phyloP scores from a whole-genome alignment of 2,888 invertebrate species.

The Plagiodera versicolora region DNA sequence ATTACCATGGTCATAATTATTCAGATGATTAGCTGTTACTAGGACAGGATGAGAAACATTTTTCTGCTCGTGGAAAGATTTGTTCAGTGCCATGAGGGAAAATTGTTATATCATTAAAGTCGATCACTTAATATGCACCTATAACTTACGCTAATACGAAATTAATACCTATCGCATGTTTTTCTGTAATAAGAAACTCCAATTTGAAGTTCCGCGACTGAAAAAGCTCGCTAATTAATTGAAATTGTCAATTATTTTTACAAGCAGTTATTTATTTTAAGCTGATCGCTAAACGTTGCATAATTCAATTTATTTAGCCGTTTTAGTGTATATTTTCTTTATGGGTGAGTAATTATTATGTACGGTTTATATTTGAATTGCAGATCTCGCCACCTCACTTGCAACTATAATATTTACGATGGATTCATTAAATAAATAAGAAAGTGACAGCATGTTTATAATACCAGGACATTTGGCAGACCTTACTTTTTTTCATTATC shows the following conservation, averaged over 20 bases:
- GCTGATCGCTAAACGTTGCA: constrained; percentile 19
- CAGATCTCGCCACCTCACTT: constrained; percentile 26
- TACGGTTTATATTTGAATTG: constrained; percentile 25
- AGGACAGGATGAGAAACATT: too few species aligned
- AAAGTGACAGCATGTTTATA: constrained; percentile 20
- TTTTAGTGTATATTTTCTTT: constrained; percentile 29
- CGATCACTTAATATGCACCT: constrained; percentile 25
- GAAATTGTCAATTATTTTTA: constrained; percentile 26
- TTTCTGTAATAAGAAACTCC: constrained; percentile 35
- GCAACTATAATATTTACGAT: constrained; percentile 28
- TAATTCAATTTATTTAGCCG: constrained; percentile 20
- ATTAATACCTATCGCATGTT: constrained; percentile 39
- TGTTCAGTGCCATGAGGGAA: not conserved
- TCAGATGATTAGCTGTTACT: too few species aligned
- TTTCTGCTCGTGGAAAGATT: not conserved
- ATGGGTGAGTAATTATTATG: constrained; percentile 29
- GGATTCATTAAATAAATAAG: constrained; percentile 28
- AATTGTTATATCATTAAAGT: constrained; percentile 1
- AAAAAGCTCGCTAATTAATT: constrained; percentile 25
- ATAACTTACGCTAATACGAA: constrained; percentile 36
- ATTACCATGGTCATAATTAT: too few species aligned
- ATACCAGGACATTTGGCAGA: constrained; percentile 11
- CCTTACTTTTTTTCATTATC: not conserved
- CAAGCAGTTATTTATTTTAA: constrained; percentile 14
- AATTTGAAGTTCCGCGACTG: constrained; percentile 30